A percentile compares a stretch with the other conserved stretches of the same genome.
These are phyloP conservation scores for Corbicula japonica DNA, from an alignment of 2,888 invertebrate species.

Conservation along the genomic window DNA sequence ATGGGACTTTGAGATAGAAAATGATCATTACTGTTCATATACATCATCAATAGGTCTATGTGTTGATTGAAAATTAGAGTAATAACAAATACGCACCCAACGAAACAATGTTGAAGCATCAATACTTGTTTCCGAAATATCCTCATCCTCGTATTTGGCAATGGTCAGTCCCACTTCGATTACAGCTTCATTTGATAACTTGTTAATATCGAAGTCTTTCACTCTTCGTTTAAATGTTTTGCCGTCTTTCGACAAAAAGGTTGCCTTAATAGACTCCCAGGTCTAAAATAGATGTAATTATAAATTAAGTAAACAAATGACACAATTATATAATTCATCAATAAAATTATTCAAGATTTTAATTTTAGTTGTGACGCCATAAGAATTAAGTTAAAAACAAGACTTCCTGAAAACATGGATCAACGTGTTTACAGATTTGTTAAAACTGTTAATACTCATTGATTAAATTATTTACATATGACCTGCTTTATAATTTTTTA, in stretches of 20 bases:
- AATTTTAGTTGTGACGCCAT: background rate
- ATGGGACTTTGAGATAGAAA: too few relatives aligned
- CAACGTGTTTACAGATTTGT: background rate
- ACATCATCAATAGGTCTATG: too few relatives aligned
- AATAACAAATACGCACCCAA: too few relatives aligned
- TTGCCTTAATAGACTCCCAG: conserved; percentile 47
- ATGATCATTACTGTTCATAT: too few relatives aligned
- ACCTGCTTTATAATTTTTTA: background rate
- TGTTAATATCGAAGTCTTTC: conserved; percentile 29
- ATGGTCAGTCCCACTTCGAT: conserved; percentile 24
- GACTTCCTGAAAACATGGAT: background rate
- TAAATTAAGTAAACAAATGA: too few relatives aligned
- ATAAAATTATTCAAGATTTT: background rate
- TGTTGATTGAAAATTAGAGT: too few relatives aligned
- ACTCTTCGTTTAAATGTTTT: conserved; percentile 49
- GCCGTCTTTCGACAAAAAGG: conserved; percentile 37
- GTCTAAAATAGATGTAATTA: conserved; percentile 24
- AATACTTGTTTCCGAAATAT: too few relatives aligned
- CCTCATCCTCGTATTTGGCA: conserved; percentile 46
- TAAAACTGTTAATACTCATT: background rate
- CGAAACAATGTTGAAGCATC: too few relatives aligned
- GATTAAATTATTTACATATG: too few relatives aligned
- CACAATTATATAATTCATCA: background rate
- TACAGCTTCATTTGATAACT: conserved; percentile 3
- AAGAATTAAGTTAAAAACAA: background rate